Conservation (phyloP, 2,797 vertebrate genomes). For the Smutsia gigantea region DNA sequence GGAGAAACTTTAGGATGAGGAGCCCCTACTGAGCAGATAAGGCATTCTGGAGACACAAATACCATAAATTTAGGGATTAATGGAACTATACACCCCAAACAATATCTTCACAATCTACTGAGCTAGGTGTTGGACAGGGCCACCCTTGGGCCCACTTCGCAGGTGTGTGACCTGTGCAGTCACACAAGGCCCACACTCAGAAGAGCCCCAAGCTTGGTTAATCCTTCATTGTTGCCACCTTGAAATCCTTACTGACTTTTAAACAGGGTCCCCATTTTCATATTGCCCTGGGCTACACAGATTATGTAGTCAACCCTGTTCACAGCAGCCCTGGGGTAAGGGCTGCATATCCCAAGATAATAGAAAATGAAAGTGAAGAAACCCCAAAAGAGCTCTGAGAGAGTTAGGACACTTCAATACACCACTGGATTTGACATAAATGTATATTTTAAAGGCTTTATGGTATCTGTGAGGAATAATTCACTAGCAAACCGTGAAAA, state of each 20-base stretch:
- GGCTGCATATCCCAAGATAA: neutral
- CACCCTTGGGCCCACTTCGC: too few relatives aligned
- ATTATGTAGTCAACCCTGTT: neutral
- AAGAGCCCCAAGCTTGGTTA: neutral
- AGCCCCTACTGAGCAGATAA: neutral
- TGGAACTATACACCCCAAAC: neutral
- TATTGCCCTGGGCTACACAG: neutral
- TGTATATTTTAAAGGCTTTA: neutral
- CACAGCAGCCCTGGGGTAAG: neutral
- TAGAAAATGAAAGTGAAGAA: neutral
- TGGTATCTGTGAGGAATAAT: neutral
- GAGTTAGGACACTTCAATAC: neutral
- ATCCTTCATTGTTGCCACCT: neutral
- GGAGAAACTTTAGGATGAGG: neutral
- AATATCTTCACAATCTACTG: neutral
- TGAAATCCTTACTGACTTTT: conserved; percentile 7
- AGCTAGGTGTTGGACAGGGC: neutral
- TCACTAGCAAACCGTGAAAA: neutral
- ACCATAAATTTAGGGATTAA: neutral
- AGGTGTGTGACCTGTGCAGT: neutral
- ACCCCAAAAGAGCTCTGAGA: neutral
- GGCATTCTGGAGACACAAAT: neutral
- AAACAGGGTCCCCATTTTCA: neutral
- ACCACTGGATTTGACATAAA: neutral
- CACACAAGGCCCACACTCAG: neutral